Evolutionary conservation across 2,797 vertebrate species (phyloP).

Genomic region (Squalus acanthias): DNA sequence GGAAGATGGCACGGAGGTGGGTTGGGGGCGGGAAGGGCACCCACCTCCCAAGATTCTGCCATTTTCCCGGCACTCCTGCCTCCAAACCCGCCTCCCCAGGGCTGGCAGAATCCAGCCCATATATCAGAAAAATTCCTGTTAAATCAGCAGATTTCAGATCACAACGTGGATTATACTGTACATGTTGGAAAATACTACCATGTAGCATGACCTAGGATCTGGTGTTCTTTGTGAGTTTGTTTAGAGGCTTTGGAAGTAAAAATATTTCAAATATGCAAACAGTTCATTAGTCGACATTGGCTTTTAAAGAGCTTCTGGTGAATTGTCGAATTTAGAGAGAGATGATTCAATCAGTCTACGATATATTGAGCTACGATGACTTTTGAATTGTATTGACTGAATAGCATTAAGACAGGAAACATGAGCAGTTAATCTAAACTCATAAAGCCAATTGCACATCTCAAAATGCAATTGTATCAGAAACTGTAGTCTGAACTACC

Average conservation of each 20-base stretch:
- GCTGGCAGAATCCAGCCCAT: too few relatives aligned
- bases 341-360: background rate
- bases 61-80: too few relatives aligned
- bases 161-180: background rate
- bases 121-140: background rate
- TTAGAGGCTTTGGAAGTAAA: constrained; percentile 1
- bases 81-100: too few relatives aligned
- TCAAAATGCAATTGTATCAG: background rate
- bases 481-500: background rate
- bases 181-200: background rate
- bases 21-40: too few relatives aligned
- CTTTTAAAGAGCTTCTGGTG: background rate
- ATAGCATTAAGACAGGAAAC: background rate
- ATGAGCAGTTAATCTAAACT: background rate
- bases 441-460: background rate
- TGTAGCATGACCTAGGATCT: background rate
- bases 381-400: background rate
- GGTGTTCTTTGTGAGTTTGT: background rate
- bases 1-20: too few relatives aligned
- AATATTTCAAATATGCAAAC: background rate
- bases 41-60: too few relatives aligned
- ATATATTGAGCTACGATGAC: background rate
- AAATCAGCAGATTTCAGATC: background rate
- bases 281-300: background rate
- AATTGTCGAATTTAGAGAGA: background rate